Base-by-base conservation (phyloP, 2,888 invertebrate species). In the Beris chalybata region DNA sequence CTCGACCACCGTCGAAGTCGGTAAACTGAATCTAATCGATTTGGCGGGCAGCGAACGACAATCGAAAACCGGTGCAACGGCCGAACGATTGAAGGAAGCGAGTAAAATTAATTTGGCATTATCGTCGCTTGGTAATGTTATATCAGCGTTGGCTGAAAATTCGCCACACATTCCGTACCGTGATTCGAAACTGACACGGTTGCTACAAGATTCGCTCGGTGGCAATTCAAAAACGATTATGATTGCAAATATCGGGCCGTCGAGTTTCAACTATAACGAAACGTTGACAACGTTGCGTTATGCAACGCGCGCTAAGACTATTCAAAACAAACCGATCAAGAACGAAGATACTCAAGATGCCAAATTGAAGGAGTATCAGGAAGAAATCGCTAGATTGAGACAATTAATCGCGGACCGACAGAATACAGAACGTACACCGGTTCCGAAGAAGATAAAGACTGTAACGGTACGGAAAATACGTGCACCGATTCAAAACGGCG, bases 271-370 rank as follows among this genome's bases (percentile, higher is more conserved):
- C 83, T 97, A 94, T 82, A 99, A 99, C 76, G 99, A 98, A 83
- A 95, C 96, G 3, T 83, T 97, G 73, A 95, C 95, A 43, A 98
- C 98, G n/a, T 83, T 98, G 70, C 85, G 97, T 45, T 97, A 99
- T 82, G 95, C 98, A 3, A 95, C 94, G 78, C 85, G 98, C 54
- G 99, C 99, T 12, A 99, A 99, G 84, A 95, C 95, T 72, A 99
- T 99, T 74, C 97, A 97, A 85, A 99, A 99, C 83, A 94, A 95
- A 81, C 98, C 99, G 22, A 90, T 94, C 72, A 94, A 98, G 76
- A 99, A 99, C 82, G 98, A 99, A 81, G 98, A 99, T 85, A 97
- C 98, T 45, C 98, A 99, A 81, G 98, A 99, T 81, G 97, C 98
- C 29, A 87, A 98, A 76, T 83, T 97, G 64, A 86, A 97, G 75